Base-by-base conservation (phyloP, 2,888 invertebrate genomes). In the Leptinotarsa rubiginosa region DNA sequence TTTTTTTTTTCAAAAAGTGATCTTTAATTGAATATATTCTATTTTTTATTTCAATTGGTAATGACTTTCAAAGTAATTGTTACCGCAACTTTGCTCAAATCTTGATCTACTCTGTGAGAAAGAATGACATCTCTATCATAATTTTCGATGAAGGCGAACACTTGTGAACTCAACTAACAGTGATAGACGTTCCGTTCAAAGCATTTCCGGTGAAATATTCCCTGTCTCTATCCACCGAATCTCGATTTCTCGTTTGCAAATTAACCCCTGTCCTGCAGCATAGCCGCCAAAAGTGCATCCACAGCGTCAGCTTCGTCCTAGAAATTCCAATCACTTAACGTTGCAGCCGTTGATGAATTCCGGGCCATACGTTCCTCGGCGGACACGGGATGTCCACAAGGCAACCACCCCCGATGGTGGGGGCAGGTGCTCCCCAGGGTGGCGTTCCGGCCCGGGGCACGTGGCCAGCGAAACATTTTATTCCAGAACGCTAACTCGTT, bases 331-430 rank as follows among this genome's bases (percentile, higher is more conserved):
- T 68, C 54, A 68, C 68, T 68, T 54, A 68, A 20, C 68, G 31
- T 4, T 56, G 47, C 31, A 31, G 52, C 68, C 75, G 78, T 74
- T 77, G 78, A 77, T 76, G 74, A 77, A 79, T 79, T 77, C 74
- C 73, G 75, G 77, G 65, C 74, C 74, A 73, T 71, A 77, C 77
- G 75, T 78, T 78, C 75, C 79, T 77, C 79, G 72, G 78, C 75
- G 77, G 75, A 73, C 66, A 73, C 75, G 65, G 75, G 67, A 69
- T 70, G 75, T 77, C 78, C 77, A 69, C 74, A 72, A 69, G 69
- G 72, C 68, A 72, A 67, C 75, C 70, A 41, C 59, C 74, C 70
- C 71, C 72, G 74, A 75, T 10, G 41, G 41, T 66, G 66, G 59
- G 65, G 59, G 25, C 54, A 69, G 70, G 41, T 41, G 41, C 77